Conservation (phyloP, 2,113 vertebrate species). For the Condylura cristata region DNA sequence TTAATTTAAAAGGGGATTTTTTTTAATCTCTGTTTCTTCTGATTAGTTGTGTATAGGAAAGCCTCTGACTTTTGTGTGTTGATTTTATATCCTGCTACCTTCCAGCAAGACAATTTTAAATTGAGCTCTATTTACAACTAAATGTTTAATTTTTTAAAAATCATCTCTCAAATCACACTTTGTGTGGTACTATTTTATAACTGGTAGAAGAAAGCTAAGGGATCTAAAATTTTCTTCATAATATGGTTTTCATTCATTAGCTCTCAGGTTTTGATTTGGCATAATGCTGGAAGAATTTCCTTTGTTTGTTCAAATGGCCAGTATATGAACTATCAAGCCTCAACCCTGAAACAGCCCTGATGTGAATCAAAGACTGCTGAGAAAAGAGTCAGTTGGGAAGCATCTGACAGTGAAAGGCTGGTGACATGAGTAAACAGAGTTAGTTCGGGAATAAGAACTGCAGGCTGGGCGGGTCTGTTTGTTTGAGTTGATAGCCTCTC, state of each 20-base stretch:
- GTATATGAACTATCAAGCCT: background rate
- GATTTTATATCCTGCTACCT: too few species aligned
- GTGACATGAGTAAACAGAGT: constrained; percentile 11
- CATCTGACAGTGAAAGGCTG: background rate
- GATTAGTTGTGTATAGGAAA: too few species aligned
- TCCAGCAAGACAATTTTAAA: background rate
- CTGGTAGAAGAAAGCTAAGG: background rate
- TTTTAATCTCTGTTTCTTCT: too few species aligned
- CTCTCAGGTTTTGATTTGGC: background rate
- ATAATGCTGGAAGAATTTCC: background rate
- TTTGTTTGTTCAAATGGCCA: background rate
- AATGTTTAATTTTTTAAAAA: background rate
- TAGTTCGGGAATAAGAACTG: background rate
- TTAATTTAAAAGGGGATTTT: too few species aligned
- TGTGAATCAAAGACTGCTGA: background rate
- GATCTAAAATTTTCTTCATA: background rate
- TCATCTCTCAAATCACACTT: background rate
- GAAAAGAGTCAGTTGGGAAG: background rate
- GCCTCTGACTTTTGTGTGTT: too few species aligned
- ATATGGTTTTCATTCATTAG: background rate
- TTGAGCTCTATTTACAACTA: background rate
- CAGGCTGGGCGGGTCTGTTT: constrained; percentile 49
- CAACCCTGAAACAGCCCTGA: background rate
- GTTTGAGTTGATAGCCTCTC: constrained; percentile 67
- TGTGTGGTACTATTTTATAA: background rate